Evolutionary conservation across 2,888 invertebrate genomes (phyloP), one percentile per base, ranked within the genome.

Genomic region (Poecilobothrus nobilitatus): DNA sequence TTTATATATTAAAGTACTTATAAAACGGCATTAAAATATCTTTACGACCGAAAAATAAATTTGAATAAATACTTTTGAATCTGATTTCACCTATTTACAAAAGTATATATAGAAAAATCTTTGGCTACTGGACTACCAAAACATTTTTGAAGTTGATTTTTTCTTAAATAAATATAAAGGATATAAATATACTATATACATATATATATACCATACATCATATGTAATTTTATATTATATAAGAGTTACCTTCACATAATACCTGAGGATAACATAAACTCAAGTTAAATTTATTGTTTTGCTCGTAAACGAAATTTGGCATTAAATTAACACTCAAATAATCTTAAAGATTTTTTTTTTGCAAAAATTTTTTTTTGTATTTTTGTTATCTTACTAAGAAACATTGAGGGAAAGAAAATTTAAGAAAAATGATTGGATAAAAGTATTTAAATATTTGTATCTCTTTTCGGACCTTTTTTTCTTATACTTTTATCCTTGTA

Each of bases 251-350:
- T 2, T 12, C 18, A 53, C 18, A 53, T 18, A 53, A 53, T 18
- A 53, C 53, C 53, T 53, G 53, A 53, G 53, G n/a, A n/a, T 53
- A 53, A 53, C 53, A 53, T 53, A 53, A 53, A 53, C 53, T 53
- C 18, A 53, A 53, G 53, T 18, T 18, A 53, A 53, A 53, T 53
- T 53, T 53, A 53, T 53, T 53, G 53, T 53, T 53, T 53, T n/a
- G 53, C 15, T 53, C 53, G 53, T 53, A 53, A 53, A 53, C 18
- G 53, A 53, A 53, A 53, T 53, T 53, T 53, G 53, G n/a, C 53
- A 53, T 53, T 53, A 53, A 53, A 53, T 53, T 53, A 53, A 53
- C 53, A 53, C 18, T 53, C 18, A 53, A 53, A n/a, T 53, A 53
- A 53, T 53, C 53, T 53, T n/a, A 18, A 53, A 53, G 53, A 7